Percentiles rank a stretch among this genome's conserved stretches.
These are phyloP conservation scores for Asobara japonica DNA, from an alignment of 1,140 invertebrate genomes.

Conservation along the genomic window DNA sequence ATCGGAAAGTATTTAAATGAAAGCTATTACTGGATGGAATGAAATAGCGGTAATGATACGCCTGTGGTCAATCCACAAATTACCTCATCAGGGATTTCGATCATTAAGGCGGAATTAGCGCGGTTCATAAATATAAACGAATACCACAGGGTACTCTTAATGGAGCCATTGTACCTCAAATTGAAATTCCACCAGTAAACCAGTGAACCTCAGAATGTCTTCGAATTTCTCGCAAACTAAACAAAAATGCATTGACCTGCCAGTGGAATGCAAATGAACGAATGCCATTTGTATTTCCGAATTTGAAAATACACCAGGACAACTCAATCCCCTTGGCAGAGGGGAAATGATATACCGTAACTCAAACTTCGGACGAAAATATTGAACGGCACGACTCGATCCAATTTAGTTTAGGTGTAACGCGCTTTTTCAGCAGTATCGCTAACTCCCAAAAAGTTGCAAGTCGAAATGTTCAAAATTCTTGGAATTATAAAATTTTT, in stretches of 20 bases:
- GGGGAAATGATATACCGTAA: no score
- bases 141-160: not conserved
- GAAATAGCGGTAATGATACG: no score
- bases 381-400: no score
- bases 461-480: no score
- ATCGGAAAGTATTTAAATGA: no score
- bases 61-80: not conserved
- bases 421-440: no score
- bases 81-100: not conserved
- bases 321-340: no score
- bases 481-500: no score
- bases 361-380: no score
- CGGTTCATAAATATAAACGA: not conserved
- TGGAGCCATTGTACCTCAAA: not conserved
- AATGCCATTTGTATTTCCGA: not conserved
- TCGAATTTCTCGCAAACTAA: not conserved
- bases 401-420: no score
- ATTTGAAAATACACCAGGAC: not conserved
- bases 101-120: not conserved
- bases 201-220: not conserved
- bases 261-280: not conserved
- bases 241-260: not conserved
- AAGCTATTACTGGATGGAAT: no score
- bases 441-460: no score
- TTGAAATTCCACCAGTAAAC: not conserved